Percentiles rank a stretch among this genome's conserved stretches.
phyloP scores from a whole-genome alignment of 2,888 invertebrate species.

The Yponomeuta malinellus region DNA sequence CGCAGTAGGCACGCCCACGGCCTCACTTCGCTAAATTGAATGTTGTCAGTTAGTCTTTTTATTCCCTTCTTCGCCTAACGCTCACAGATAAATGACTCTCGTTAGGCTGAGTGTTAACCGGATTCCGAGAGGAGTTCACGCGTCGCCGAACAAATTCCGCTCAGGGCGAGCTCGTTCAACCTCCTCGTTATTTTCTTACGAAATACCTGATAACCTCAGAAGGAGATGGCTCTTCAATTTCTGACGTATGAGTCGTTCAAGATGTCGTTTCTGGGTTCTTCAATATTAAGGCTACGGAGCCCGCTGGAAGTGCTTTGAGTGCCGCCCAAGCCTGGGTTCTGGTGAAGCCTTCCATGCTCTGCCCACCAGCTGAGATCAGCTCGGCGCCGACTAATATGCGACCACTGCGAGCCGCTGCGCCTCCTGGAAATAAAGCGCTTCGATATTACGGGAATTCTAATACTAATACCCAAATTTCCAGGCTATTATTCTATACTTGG shows the following conservation, averaged over 20 bases:
- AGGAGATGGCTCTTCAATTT: not conserved
- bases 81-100: slow-evolving; percentile 36
- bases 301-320: slow-evolving; percentile 92
- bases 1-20: slow-evolving; percentile 26
- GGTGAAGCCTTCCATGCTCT: slow-evolving; percentile 88
- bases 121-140: slow-evolving; percentile 28
- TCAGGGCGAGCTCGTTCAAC: slow-evolving; percentile 25
- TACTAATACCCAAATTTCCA: too few relatives aligned
- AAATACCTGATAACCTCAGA: slow-evolving; percentile 2
- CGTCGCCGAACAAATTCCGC: slow-evolving; percentile 33
- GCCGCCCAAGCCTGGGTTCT: slow-evolving; percentile 96
- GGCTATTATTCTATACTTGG: too few relatives aligned
- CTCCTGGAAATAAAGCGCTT: slow-evolving; percentile 75
- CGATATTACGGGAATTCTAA: not conserved
- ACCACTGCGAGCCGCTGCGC: slow-evolving; percentile 91
- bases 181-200: slow-evolving; percentile 17
- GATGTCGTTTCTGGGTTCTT: slow-evolving; percentile 43
- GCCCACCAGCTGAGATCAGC: slow-evolving; percentile 87
- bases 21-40: slow-evolving; percentile 36
- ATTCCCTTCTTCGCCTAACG: slow-evolving; percentile 32
- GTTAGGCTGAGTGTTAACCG: slow-evolving; percentile 35
- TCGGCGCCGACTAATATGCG: slow-evolving; percentile 91
- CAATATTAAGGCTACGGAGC: slow-evolving; percentile 81
- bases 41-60: slow-evolving; percentile 37
- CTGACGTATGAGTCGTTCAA: not conserved